Conservation (phyloP, 2,888 invertebrate genomes). For the Eupithecia exiguata region DNA sequence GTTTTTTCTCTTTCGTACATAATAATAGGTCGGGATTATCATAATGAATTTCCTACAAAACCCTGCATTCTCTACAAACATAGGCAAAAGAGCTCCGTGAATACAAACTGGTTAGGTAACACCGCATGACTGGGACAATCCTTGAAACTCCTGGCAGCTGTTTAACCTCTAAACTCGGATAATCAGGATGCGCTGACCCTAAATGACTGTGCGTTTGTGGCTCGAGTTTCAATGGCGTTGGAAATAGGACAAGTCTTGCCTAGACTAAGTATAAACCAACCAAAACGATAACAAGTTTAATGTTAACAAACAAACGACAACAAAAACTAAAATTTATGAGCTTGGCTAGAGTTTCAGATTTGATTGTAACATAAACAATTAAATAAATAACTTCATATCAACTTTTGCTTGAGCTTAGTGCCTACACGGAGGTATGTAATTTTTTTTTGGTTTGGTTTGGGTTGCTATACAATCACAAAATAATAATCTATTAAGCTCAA, state of each 20-base stretch:
- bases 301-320: not conserved
- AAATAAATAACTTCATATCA: no score
- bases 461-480: no score
- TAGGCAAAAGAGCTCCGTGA: conserved; percentile 4
- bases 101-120: conserved; percentile 17
- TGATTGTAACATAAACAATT: no score
- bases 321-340: not conserved
- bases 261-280: not conserved
- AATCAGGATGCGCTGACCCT: conserved; percentile 38
- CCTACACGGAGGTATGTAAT: no score
- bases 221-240: conserved; percentile 11
- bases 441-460: no score
- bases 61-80: not conserved
- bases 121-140: conserved; percentile 14
- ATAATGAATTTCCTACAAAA: not conserved
- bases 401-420: no score
- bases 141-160: conserved; percentile 29
- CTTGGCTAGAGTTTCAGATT: not conserved
- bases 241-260: conserved; percentile 5
- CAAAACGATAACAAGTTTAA: not conserved
- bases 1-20: not conserved
- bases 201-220: conserved; percentile 27
- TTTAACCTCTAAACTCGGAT: conserved; percentile 34
- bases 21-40: not conserved
- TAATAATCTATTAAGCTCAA: no score